Percentiles rank a stretch among this genome's conserved stretches.
Evolutionary conservation across 2,113 vertebrate species (phyloP).

Genomic region (Hippocampus zosterae): DNA sequence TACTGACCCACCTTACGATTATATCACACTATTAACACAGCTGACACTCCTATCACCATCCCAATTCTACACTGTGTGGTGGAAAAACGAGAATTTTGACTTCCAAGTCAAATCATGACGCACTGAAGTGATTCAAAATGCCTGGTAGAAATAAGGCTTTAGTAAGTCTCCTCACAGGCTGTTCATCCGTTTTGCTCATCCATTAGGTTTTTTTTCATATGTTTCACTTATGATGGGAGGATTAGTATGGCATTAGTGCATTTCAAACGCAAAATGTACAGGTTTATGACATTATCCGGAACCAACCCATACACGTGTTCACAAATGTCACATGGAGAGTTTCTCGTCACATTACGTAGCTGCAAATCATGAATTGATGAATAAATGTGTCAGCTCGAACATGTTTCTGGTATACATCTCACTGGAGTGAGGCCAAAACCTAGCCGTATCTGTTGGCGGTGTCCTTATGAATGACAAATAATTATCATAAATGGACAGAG

Average conservation of each 20-base stretch:
- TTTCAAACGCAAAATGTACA: slow-evolving; percentile 27
- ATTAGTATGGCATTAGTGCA: slow-evolving; percentile 38
- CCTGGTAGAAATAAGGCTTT: not conserved
- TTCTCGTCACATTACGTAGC: not conserved
- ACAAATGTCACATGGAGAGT: slow-evolving; percentile 24
- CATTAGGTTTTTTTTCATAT: not conserved
- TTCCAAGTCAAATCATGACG: not conserved
- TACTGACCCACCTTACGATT: not conserved
- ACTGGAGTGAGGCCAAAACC: not conserved
- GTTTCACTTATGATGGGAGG: slow-evolving; percentile 10
- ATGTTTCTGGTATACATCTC: not conserved
- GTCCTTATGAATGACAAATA: not conserved
- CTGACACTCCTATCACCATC: not conserved
- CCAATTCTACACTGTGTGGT: not conserved
- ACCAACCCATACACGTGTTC: slow-evolving; percentile 28
- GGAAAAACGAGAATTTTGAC: not conserved
- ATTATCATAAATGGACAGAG: not conserved
- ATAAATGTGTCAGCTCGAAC: not conserved
- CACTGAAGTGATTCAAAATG: not conserved
- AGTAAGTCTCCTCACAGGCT: not conserved
- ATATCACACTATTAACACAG: not conserved
- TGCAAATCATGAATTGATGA: not conserved
- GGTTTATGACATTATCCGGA: slow-evolving; percentile 29
- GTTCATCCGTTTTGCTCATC: slow-evolving; percentile 11
- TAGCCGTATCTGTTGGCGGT: not conserved